phyloP scores from a whole-genome alignment of 1,140 invertebrate genomes.

The Drosophila tristis region DNA sequence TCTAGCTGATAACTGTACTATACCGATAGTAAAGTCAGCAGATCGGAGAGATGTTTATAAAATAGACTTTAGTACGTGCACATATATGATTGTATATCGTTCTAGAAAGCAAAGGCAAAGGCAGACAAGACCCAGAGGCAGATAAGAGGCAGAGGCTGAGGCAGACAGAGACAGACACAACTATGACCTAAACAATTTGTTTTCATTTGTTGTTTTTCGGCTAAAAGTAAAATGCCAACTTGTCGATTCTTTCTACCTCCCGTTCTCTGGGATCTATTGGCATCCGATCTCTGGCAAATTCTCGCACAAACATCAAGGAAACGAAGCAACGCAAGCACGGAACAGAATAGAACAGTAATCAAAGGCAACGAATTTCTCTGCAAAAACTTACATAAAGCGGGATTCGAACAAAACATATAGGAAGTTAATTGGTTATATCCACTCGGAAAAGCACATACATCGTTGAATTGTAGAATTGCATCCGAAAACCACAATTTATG shows the following conservation, averaged over 20 bases:
- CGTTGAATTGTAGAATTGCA: too few species aligned
- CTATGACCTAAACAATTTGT: slow-evolving; percentile 78
- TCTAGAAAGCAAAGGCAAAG: slow-evolving; percentile 6
- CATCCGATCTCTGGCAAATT: slow-evolving; percentile 39
- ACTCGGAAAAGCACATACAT: not conserved
- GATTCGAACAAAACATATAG: slow-evolving; percentile 34
- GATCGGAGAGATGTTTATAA: slow-evolving; percentile 12
- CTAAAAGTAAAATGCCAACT: slow-evolving; percentile 79
- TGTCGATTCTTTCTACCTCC: slow-evolving; percentile 44
- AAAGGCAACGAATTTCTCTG: slow-evolving; percentile 34
- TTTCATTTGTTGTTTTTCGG: slow-evolving; percentile 68
- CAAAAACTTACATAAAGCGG: slow-evolving; percentile 48
- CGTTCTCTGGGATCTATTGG: slow-evolving; percentile 20
- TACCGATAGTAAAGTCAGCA: not conserved
- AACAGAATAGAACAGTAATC: slow-evolving; percentile 41
- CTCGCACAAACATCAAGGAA: slow-evolving; percentile 50
- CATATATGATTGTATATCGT: not conserved
- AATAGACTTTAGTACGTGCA: slow-evolving; percentile 6
- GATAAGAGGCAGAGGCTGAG: not conserved
- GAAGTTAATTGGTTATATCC: slow-evolving; percentile 36
- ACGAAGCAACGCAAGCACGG: slow-evolving; percentile 8
- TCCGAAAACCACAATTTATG: too few species aligned
- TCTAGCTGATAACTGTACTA: slow-evolving; percentile 36
- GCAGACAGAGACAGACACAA: slow-evolving; percentile 33
- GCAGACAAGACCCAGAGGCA: slow-evolving; percentile 17